phyloP scores from a whole-genome alignment of 2,888 invertebrate genomes.

The Lepidonotus clava region DNA sequence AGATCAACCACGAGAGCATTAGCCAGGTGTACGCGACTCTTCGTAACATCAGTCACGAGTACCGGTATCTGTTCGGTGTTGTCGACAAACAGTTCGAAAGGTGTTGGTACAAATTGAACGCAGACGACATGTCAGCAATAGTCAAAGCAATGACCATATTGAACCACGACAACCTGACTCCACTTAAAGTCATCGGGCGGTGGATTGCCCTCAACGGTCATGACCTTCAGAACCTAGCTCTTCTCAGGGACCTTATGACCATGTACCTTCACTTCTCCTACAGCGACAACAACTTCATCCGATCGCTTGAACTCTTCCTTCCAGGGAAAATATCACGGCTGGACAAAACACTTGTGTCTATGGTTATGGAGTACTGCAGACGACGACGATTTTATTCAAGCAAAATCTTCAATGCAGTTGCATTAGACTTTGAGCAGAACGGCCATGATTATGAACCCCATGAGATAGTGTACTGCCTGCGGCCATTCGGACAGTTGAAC shows the following conservation, averaged over 20 bases:
- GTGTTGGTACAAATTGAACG: conserved; percentile 82
- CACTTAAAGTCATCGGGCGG: conserved; percentile 80
- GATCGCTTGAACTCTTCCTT: conserved; percentile 85
- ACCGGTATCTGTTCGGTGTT: conserved; percentile 84
- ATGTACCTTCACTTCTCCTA: conserved; percentile 83
- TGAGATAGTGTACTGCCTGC: conserved; percentile 83
- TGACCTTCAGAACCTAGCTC: not conserved
- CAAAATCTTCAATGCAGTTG: conserved; percentile 83
- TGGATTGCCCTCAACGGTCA: conserved; percentile 80
- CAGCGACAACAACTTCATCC: conserved; percentile 83
- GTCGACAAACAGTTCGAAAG: conserved; percentile 84
- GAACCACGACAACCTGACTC: conserved; percentile 68
- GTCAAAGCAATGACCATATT: conserved; percentile 65
- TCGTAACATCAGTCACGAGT: conserved; percentile 81
- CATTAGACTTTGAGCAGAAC: conserved; percentile 83
- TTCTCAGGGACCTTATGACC: conserved; percentile 79
- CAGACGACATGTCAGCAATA: conserved; percentile 72
- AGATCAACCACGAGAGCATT: conserved; percentile 84
- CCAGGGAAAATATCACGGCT: conserved; percentile 82
- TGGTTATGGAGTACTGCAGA: conserved; percentile 85
- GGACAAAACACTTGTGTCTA: conserved; percentile 83
- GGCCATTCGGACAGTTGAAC: conserved; percentile 85
- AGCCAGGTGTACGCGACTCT: conserved; percentile 83
- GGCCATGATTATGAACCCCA: conserved; percentile 82
- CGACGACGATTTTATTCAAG: conserved; percentile 84